Base-by-base conservation (phyloP, 2,888 invertebrate genomes). In the Argyra leucocephala region DNA sequence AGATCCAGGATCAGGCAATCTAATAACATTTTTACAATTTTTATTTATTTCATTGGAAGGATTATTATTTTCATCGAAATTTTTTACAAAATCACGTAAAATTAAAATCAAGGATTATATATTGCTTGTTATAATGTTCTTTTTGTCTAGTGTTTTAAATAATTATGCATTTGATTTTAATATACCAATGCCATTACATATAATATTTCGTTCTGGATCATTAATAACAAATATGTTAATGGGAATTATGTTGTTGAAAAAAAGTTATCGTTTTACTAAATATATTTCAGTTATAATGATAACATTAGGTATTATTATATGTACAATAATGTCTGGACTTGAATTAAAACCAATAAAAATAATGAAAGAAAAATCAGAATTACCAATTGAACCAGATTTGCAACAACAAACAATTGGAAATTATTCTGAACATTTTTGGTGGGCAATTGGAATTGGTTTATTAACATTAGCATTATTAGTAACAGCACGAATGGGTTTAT, bases 151-250 rank as follows among this genome's bases (percentile, higher is more conserved):
- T 77, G 89, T 93, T 0, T 86, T 89, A 66, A 91, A 91, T 74
- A 96, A 96, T 78, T 91, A 91, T 82, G 94, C 94, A 0, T 90
- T 96, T 73, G 88, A 89, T 76, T 96, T 92, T 76, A 92, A 95
- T 76, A 93, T 96, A 73, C 88, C 96, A 0, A 94, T 96, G 86
- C 95, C 96, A 0, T 81, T 96, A 31, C 96, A 96, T 75, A 83
- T 66, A 76, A 90, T 90, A 48, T 48, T 48, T 48, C 48, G 48
- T 15, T 48, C 48, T 9, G 97, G 97, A 1, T 97, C 97, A 4
- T 81, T 98, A 36, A 93, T 98, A 82, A 95, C 97, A 0, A 98
- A 96, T 78, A 91, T 98, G 89, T 85, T 96, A 37, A 90, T 98
- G 87, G 95, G 96, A 18, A 90, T 94, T 57, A 82, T 95, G 72